These are phyloP conservation scores for Tachina fera DNA, from an alignment of 2,888 invertebrate genomes.

Conservation along the genomic window DNA sequence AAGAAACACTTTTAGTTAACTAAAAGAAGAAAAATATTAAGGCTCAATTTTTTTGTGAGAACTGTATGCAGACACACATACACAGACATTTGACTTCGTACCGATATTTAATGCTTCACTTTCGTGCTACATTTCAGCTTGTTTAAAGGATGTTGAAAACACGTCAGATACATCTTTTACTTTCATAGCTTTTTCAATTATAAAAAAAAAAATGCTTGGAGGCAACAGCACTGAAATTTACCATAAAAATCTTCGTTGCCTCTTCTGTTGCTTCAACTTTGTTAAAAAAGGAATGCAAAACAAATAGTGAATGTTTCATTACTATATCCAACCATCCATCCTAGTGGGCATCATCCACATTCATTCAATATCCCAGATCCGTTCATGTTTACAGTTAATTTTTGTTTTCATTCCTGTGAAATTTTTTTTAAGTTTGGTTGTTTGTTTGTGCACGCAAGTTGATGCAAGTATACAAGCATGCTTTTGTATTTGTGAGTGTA, in stretches of 20 bases:
- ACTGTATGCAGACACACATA: not conserved
- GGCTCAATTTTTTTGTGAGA: not conserved
- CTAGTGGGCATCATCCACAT: not conserved
- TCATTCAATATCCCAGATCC: not conserved
- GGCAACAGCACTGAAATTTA: constrained; percentile 27
- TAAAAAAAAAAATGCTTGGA: constrained; percentile 1
- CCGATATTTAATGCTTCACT: constrained; percentile 28
- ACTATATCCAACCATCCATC: constrained; percentile 24
- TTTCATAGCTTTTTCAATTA: constrained; percentile 53
- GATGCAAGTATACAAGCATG: not conserved
- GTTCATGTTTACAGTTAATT: constrained; percentile 36
- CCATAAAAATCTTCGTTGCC: constrained; percentile 16
- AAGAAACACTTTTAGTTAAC: constrained; percentile 41
- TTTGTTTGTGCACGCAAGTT: constrained; percentile 1
- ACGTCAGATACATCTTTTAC: constrained; percentile 38
- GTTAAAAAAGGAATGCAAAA: not conserved
- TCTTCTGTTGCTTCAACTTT: not conserved
- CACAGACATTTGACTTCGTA: not conserved
- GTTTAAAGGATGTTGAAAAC: constrained; percentile 36
- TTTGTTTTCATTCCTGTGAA: constrained; percentile 15
- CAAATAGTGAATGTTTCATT: constrained; percentile 40
- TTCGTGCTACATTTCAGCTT: constrained; percentile 32
- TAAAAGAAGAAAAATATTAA: constrained; percentile 1
- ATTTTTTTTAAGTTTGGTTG: not conserved
- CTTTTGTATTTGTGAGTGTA: not conserved